phyloP scores from a whole-genome alignment of 2,888 invertebrate species.

The Noctua pronuba region DNA sequence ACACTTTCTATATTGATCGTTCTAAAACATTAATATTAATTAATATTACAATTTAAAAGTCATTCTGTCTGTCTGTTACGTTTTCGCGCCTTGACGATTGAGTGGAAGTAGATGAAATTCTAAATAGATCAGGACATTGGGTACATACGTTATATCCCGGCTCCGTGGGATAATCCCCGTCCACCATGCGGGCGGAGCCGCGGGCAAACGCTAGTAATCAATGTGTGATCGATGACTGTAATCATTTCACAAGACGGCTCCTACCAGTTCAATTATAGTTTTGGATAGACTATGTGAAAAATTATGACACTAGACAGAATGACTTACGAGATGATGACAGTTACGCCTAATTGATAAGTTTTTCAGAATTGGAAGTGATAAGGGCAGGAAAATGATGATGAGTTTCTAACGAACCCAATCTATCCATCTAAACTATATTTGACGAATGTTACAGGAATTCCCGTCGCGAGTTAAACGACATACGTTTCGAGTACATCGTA shows the following conservation, averaged over 20 bases:
- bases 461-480: slow-evolving; percentile 98
- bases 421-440: background rate
- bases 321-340: background rate
- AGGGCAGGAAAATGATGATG: background rate
- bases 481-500: slow-evolving; percentile 98
- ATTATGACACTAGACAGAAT: background rate
- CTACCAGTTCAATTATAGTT: background rate
- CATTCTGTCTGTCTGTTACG: background rate
- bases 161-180: background rate
- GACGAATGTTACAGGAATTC: slow-evolving; percentile 92
- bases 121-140: background rate
- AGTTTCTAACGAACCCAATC: background rate
- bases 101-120: background rate
- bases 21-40: background rate
- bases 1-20: background rate
- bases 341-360: background rate
- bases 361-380: background rate
- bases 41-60: background rate
- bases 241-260: background rate
- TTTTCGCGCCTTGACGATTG: background rate
- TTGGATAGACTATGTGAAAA: background rate
- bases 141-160: background rate
- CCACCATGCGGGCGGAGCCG: background rate
- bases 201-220: background rate
- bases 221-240: slow-evolving; percentile 3